Evolutionary conservation across 2,113 vertebrate species (phyloP), one percentile per base, ranked within the genome.

Genomic region (Nothoprocta perdicaria): DNA sequence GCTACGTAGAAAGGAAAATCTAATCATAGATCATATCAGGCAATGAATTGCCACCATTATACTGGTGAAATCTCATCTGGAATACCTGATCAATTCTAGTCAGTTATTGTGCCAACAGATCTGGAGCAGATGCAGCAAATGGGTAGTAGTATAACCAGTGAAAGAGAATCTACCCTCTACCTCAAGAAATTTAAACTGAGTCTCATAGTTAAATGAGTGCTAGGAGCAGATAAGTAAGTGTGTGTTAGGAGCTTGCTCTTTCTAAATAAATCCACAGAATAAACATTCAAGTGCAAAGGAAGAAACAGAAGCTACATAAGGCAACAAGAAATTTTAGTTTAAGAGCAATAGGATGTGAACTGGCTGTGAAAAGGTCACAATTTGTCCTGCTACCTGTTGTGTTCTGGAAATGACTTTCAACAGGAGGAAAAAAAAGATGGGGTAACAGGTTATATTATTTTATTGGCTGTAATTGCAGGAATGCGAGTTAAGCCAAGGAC

Each of bases 1-100:
- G 60, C 72, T 87, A 71, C 5, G 2, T 48, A 63, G 71, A 92
- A 89, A 68, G n/a, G 83, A 65, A 87, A 95, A 86, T 68, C n/a
- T 78, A 85, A 74, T 94, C 50, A 74, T 6, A 78, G 84, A 45
- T 55, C 0, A 0, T 63, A 71, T 78, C 46, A 67, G 75, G 41
- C 72, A 85, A 38, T 77, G 52, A 80, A 74, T 80, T 85, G 31
- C 60, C 31, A 38, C n/a, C 9, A 8, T 69, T 77, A 17, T 8
- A 19, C 50, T 91, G 67, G 63, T 82, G 55, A 63, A 50, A 33
- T 84, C 29, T 71, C 16, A 45, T 22, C 38, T 0, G 1, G 40
- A 77, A 33, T 77, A 33, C 50, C 9, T 48, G 80, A 38, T 17
- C 45, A 3, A 2, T 72, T 83, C n/a, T 50, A 52, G 16, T 52